Percentiles rank a stretch among this genome's conserved stretches.
phyloP scores from a whole-genome alignment of 2,113 vertebrate genomes.

The Dicaeum eximium region DNA sequence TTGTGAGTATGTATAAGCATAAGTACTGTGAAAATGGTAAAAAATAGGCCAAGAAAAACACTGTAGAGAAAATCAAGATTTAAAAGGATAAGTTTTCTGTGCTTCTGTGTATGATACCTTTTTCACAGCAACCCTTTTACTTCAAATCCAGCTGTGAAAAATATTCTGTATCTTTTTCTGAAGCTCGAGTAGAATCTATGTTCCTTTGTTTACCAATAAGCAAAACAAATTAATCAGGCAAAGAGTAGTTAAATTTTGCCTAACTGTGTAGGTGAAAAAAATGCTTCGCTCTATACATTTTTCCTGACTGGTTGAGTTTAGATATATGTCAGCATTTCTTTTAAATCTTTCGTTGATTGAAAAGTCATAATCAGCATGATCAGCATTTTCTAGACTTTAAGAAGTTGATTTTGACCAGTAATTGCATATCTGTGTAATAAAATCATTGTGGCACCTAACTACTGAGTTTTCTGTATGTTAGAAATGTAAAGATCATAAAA shows the following conservation, averaged over 20 bases:
- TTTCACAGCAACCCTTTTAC: not conserved
- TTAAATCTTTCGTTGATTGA: not conserved
- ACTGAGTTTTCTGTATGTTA: not conserved
- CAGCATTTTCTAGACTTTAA: not conserved
- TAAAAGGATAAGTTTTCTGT: not conserved
- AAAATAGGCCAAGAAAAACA: not conserved
- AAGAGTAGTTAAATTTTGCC: not conserved
- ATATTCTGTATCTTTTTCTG: not conserved
- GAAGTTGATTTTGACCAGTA: not conserved
- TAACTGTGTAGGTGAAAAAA: not conserved
- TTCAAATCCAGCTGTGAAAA: not conserved
- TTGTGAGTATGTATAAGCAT: not conserved
- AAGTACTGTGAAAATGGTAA: not conserved
- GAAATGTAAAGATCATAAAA: not conserved
- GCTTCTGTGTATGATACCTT: not conserved
- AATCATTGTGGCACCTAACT: not conserved
- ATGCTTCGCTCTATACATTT: not conserved
- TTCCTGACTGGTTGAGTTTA: not conserved
- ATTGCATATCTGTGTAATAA: not conserved
- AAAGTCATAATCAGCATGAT: not conserved
- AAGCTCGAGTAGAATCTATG: not conserved
- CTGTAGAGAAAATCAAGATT: not conserved
- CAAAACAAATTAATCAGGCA: not conserved
- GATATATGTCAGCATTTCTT: not conserved
- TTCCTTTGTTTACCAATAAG: not conserved